Evolutionary conservation across 2,113 vertebrate genomes (phyloP).

Genomic region (Bothrops jararaca): DNA sequence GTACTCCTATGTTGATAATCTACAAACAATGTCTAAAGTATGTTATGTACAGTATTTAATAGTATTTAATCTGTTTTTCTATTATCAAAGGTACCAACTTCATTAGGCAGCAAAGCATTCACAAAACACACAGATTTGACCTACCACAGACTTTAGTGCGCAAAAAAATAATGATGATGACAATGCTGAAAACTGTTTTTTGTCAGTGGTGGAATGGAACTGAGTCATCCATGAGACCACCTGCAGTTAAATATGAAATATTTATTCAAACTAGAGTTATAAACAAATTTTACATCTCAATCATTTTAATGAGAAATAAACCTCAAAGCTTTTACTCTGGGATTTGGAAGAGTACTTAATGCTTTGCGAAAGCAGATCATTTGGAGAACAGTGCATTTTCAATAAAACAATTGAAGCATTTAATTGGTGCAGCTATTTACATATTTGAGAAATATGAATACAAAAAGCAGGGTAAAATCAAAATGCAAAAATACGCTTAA

Average conservation of each 20-base stretch:
- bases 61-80: not conserved
- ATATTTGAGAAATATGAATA: conserved; percentile 35
- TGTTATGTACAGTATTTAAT: not conserved
- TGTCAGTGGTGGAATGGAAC: not conserved
- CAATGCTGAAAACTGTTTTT: not conserved
- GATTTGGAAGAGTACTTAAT: conserved; percentile 29
- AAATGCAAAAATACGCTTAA: not conserved
- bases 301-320: conserved; percentile 49
- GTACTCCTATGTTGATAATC: not conserved
- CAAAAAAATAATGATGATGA: not conserved
- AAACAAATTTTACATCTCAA: conserved; percentile 46
- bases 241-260: conserved; percentile 50
- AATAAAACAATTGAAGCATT: conserved; percentile 48
- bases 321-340: conserved; percentile 6
- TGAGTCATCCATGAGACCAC: conserved; percentile 41
- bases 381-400: conserved; percentile 43
- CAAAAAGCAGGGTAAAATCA: not conserved
- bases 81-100: conserved; percentile 13
- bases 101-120: not conserved
- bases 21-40: not conserved
- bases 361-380: conserved; percentile 21
- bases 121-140: not conserved
- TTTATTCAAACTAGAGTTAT: conserved; percentile 39
- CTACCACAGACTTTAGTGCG: not conserved
- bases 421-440: conserved; percentile 54